phyloP scores from a whole-genome alignment of 2,888 invertebrate species.

The Drosophila anomalata region DNA sequence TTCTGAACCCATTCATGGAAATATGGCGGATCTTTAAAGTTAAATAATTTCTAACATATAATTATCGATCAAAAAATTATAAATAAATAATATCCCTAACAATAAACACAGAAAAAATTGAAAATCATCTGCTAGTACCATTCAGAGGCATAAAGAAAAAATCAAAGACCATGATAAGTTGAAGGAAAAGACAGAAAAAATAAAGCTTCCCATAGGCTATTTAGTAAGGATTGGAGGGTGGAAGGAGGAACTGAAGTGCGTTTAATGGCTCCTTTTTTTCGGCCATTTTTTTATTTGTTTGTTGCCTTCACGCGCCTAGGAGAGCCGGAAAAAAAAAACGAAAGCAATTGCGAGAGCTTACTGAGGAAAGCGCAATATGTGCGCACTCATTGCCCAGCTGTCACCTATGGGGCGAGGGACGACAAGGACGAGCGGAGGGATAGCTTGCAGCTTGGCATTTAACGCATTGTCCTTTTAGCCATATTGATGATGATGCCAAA shows the following conservation, averaged over 20 bases:
- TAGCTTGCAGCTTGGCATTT: slow-evolving; percentile 65
- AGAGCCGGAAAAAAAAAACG: slow-evolving; percentile 8
- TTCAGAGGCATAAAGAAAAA: slow-evolving; percentile 5
- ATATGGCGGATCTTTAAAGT: not conserved
- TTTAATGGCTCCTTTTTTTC: slow-evolving; percentile 53
- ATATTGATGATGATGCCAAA: slow-evolving; percentile 79
- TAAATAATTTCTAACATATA: too few species aligned
- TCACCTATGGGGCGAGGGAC: slow-evolving; percentile 40
- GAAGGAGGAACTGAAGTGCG: not conserved
- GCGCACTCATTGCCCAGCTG: slow-evolving; percentile 75
- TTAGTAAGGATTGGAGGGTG: not conserved
- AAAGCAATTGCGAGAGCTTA: slow-evolving; percentile 59
- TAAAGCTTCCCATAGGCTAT: slow-evolving; percentile 16
- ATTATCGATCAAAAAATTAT: too few species aligned
- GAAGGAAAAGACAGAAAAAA: not conserved
- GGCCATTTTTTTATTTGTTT: not conserved
- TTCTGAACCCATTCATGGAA: not conserved
- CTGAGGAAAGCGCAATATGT: slow-evolving; percentile 58
- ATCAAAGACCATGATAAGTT: slow-evolving; percentile 18
- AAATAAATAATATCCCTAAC: too few species aligned
- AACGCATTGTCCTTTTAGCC: slow-evolving; percentile 81
- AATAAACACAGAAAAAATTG: not conserved
- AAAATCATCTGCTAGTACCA: not conserved
- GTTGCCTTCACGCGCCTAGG: not conserved
- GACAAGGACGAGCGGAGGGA: slow-evolving; percentile 1